Evolutionary conservation across 1,140 invertebrate genomes (phyloP), one percentile per base, ranked within the genome.

Genomic region (Temnothorax curvispinosus): DNA sequence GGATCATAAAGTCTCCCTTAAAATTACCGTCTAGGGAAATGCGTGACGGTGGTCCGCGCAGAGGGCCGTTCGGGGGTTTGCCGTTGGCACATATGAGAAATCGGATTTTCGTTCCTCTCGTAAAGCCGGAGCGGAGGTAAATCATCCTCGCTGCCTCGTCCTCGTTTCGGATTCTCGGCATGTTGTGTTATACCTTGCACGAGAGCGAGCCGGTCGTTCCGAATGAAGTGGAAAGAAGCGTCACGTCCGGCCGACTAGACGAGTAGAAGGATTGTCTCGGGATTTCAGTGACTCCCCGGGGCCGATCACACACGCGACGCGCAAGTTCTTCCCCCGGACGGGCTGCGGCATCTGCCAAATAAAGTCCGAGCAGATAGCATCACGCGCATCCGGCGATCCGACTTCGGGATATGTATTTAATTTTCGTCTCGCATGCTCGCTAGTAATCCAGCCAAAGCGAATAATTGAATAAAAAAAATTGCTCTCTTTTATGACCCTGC

Each of bases 261-360:
- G 81, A 64, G 80, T 41, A 78, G 72, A 86, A 88, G 87, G 87
- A 88, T 86, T 86, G 81, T 71, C 82, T 64, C 32, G 54, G 86
- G 80, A 85, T 76, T 62, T 54, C 35, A 27, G 54, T 75, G 44
- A 72, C 13, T 74, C 44, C 35, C 50, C 62, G 62, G 35, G 32
- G 41, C 32, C 52, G 52, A 52, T 41, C 56, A 35, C 50, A 60
- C 50, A 32, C 35, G 78, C 60, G 47, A 80, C 52, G 65, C 54
- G 72, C 27, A 47, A 52, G 18, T 58, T 52, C 54, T 67, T 60
- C 6, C 41, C 44, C n/a, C 67, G 47, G 50, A 71, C 18, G 11
- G 18, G 18, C 52, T 50, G 56, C 54, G 44, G 80, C 54, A 38
- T 58, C 69, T 84, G 54, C 13, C 50, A 84, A 74, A 84, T 84